Percentiles rank a stretch among this genome's conserved stretches.
phyloP scores from a whole-genome alignment of 2,888 invertebrate genomes.

The Argyresthia goedartella region DNA sequence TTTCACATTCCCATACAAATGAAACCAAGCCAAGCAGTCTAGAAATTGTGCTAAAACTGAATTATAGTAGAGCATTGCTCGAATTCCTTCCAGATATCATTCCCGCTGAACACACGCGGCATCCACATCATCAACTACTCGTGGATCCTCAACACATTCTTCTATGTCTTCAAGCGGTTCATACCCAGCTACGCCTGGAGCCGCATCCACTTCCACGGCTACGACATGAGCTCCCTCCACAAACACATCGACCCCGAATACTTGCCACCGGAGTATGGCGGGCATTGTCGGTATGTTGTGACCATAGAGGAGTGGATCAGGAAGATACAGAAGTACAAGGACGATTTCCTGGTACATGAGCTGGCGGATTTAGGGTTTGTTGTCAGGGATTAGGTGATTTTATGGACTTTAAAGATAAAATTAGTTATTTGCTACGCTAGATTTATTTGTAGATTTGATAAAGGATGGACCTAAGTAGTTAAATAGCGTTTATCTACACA shows the following conservation, averaged over 20 bases:
- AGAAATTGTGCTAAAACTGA: too few species aligned
- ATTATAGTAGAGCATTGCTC: too few species aligned
- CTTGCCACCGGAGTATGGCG: conserved; percentile 50
- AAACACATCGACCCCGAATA: conserved; percentile 42
- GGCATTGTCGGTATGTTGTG: conserved; percentile 64
- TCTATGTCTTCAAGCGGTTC: conserved; percentile 82
- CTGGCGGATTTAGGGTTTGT: conserved; percentile 73
- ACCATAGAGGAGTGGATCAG: conserved; percentile 74
- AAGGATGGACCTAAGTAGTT: too few species aligned
- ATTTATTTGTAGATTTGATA: too few species aligned
- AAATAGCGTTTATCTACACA: too few species aligned
- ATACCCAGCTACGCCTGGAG: conserved; percentile 75
- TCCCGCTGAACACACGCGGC: conserved; percentile 78
- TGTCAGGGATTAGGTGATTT: conserved; percentile 15
- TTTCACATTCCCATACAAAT: too few species aligned
- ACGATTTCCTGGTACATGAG: conserved; percentile 71
- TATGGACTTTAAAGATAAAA: too few species aligned
- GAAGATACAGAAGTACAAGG: conserved; percentile 63
- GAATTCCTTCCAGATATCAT: conserved; percentile 67
- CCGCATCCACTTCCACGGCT: conserved; percentile 51
- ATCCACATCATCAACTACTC: conserved; percentile 84
- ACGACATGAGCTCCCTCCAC: conserved; percentile 45
- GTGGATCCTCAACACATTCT: conserved; percentile 82
- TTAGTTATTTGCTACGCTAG: too few species aligned
- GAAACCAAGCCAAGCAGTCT: too few species aligned